Conservation (phyloP, 2,888 invertebrate genomes). For the Nomada ruficornis region DNA sequence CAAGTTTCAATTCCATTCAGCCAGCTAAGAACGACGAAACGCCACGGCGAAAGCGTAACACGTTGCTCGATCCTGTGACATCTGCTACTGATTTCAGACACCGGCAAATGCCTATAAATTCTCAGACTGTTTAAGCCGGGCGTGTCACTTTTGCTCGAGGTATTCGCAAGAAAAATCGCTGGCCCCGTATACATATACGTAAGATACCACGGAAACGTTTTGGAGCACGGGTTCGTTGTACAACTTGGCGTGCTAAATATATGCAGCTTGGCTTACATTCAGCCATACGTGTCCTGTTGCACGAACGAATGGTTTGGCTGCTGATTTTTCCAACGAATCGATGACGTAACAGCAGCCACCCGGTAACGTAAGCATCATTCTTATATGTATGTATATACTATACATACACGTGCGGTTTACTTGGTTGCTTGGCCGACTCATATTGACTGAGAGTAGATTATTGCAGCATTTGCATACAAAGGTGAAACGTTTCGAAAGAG, state of each 20-base stretch:
- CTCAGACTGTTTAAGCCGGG: neutral
- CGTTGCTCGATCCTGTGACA: neutral
- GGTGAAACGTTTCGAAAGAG: no score
- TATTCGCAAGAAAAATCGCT: conserved; percentile 43
- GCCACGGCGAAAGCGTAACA: no score
- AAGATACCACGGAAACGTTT: conserved; percentile 48
- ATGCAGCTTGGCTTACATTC: conserved; percentile 34
- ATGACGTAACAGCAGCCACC: conserved; percentile 47
- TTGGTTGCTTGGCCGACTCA: neutral
- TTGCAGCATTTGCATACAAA: no score
- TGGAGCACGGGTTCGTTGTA: conserved; percentile 18
- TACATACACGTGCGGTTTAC: neutral
- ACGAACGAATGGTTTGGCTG: conserved; percentile 17
- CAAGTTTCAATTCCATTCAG: neutral
- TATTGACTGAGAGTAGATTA: no score
- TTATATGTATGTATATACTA: neutral
- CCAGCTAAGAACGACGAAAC: neutral
- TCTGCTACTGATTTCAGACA: conserved; percentile 2
- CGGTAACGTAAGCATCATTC: conserved; percentile 13
- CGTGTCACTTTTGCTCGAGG: neutral
- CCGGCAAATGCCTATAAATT: conserved; percentile 1
- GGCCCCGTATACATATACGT: conserved; percentile 13
- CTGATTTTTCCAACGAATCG: conserved; percentile 47
- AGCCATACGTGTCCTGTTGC: conserved; percentile 32
- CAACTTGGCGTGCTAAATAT: conserved; percentile 39